Percentiles rank a stretch among this genome's conserved stretches.
These are phyloP conservation scores for Seriola quinqueradiata DNA, from an alignment of 2,113 vertebrate species.

Conservation along the genomic window DNA sequence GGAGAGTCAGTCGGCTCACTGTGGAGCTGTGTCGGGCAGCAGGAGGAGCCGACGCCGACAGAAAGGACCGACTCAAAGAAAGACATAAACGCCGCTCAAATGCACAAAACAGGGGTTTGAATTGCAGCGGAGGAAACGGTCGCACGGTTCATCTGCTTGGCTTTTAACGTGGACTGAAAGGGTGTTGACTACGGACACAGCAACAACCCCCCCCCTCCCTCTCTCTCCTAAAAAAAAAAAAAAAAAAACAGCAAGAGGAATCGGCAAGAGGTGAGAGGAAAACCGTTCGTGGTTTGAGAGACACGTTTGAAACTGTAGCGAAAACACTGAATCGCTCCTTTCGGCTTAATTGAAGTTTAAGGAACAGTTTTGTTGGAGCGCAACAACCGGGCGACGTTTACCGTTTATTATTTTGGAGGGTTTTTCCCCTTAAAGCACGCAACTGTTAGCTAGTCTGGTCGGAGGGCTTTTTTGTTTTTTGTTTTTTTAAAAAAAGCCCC, in stretches of 20 bases:
- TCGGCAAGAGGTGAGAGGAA: conserved; percentile 74
- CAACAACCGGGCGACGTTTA: background rate
- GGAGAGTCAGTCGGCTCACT: conserved; percentile 73
- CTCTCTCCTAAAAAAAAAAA: background rate
- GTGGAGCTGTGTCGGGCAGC: conserved; percentile 75
- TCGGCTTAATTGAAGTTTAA: conserved; percentile 64
- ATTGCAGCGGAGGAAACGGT: conserved; percentile 14
- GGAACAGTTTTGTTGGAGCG: conserved; percentile 24
- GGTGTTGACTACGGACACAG: conserved; percentile 50
- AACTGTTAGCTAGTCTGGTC: conserved; percentile 26
- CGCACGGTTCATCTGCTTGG: conserved; percentile 3
- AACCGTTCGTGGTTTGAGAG: conserved; percentile 37
- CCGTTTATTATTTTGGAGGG: background rate
- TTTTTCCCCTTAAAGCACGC: background rate
- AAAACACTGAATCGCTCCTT: conserved; percentile 44
- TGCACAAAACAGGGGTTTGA: conserved; percentile 34
- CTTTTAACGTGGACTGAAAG: conserved; percentile 29
- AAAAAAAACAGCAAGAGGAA: conserved; percentile 40
- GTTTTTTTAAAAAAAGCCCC: conserved; percentile 25
- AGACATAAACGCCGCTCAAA: conserved; percentile 50
- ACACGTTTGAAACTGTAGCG: background rate
- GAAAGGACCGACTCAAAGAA: conserved; percentile 68
- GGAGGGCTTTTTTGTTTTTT: no score
- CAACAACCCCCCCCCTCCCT: background rate
- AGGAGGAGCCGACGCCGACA: conserved; percentile 77